Conservation (phyloP, 2,888 invertebrate species). For the Hoplodrina blanda region DNA sequence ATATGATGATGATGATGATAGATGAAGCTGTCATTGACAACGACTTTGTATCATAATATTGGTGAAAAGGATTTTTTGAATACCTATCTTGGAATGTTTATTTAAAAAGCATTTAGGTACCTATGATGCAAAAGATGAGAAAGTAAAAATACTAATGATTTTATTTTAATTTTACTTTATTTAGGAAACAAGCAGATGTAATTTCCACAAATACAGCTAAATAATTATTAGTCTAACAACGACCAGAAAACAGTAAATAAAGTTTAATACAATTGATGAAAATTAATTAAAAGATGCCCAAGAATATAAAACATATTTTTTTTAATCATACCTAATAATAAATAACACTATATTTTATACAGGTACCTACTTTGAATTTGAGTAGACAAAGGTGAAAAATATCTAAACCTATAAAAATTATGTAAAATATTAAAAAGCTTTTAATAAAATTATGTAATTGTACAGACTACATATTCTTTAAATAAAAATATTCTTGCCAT, state of each 20-base stretch:
- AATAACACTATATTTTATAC: no score
- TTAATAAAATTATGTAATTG: background rate
- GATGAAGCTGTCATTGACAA: background rate
- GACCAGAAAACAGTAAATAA: background rate
- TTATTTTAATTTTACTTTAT: background rate
- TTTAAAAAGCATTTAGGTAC: background rate
- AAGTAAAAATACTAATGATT: background rate
- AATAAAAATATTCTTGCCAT: no score
- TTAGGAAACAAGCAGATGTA: background rate
- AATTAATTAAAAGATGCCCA: no score
- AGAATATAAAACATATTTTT: no score
- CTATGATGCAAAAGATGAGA: background rate
- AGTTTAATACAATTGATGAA: no score
- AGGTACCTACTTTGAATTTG: background rate
- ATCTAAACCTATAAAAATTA: background rate
- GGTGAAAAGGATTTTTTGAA: no score
- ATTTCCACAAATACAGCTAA: background rate
- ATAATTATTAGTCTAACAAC: background rate
- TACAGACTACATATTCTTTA: no score
- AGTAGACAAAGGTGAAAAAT: background rate
- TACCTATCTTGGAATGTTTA: background rate
- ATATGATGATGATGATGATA: no score
- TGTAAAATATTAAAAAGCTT: background rate
- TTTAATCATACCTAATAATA: no score
- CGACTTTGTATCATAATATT: background rate